Evolutionary conservation across 2,113 vertebrate species (phyloP).

Genomic region (Rhabdomys dilectus): DNA sequence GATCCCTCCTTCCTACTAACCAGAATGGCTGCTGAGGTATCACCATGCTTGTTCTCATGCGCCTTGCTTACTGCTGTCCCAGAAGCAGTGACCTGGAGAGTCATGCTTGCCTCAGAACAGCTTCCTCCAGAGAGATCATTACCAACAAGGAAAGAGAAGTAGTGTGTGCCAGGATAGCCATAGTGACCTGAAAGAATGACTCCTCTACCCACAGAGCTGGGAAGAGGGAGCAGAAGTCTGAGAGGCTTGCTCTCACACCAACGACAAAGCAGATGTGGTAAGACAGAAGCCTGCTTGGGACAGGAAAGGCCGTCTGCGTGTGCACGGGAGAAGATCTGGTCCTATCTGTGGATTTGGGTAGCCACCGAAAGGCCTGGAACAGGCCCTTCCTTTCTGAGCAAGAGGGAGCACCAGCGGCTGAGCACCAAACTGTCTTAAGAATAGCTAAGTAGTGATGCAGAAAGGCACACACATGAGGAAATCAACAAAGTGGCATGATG

Average conservation of each 20-base stretch:
- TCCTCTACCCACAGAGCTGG: not conserved
- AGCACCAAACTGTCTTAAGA: not conserved
- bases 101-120: not conserved
- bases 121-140: not conserved
- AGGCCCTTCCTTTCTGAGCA: too few relatives aligned
- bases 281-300: not conserved
- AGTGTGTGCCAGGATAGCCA: too few relatives aligned
- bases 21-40: not conserved
- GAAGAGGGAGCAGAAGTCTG: not conserved
- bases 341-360: not conserved
- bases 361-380: not conserved
- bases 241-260: not conserved
- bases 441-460: not conserved
- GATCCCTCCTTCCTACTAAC: not conserved
- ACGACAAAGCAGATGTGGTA: not conserved
- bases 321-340: not conserved
- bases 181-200: not conserved
- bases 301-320: not conserved
- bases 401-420: not conserved
- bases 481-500: not conserved
- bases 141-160: not conserved
- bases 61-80: not conserved
- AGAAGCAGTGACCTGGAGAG: not conserved
- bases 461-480: not conserved
- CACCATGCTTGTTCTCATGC: not conserved